Evolutionary conservation across 2,888 invertebrate genomes (phyloP), one percentile per base, ranked within the genome.

Genomic region (Palloptera scutellata): DNA sequence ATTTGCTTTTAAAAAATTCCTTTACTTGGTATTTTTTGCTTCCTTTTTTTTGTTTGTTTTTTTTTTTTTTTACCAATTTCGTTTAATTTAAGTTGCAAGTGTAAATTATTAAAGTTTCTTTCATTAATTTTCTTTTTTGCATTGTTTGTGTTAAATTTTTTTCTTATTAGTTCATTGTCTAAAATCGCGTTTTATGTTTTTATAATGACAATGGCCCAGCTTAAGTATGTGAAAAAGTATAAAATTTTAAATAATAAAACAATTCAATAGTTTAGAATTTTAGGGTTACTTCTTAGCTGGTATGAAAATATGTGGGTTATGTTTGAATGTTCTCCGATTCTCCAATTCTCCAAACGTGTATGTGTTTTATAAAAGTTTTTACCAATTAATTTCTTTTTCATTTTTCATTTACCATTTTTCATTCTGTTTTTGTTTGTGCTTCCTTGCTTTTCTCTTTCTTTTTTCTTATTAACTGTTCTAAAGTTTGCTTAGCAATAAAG

Each of bases 231-330:
- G n/a, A 53, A 66, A 66, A 66, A 61, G 66, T 66, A 66, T 61
- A 66, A 66, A 66, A 66, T 61, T 79, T n/a, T n/a, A n/a, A n/a
- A n/a, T n/a, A n/a, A n/a, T n/a, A n/a, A n/a, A n/a, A n/a, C n/a
- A 79, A 78, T 79, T 78, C 78, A 78, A 76, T 78, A 77, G 75
- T 15, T 13, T 57, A 30, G 20, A 57, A 57, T 57, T 30, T 30
- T 30, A 30, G 30, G 30, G 2, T 30, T 30, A 4, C 30, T 30
- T 2, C 6, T 30, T 30, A n/a, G n/a, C n/a, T n/a, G n/a, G n/a
- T n/a, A n/a, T n/a, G n/a, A n/a, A n/a, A n/a, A n/a, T n/a, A n/a
- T n/a, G n/a, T n/a, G n/a, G n/a, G n/a, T 30, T 30, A 4, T 30
- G 2, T 30, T 30, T 30, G 2, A 30, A 30, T 30, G 30, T n/a